These are phyloP conservation scores for cattle (Bos taurus) DNA, from an alignment of 2,113 vertebrate genomes.

Conservation along the genomic window DNA sequence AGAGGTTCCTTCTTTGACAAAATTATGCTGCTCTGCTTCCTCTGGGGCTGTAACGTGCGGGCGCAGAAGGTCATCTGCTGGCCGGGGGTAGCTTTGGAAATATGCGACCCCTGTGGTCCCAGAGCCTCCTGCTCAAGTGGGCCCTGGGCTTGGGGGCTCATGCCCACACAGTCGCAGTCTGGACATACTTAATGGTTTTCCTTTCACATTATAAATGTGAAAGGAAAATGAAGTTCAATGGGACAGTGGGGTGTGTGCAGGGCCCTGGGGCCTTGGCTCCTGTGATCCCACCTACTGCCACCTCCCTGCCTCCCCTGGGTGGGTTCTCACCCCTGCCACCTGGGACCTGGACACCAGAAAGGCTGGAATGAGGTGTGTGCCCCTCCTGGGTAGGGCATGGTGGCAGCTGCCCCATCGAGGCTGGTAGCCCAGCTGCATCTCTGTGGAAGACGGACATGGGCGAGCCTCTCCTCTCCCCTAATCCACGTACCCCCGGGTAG, in stretches of 20 bases:
- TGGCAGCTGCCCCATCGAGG: neutral
- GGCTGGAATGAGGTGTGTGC: neutral
- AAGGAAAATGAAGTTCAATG: neutral
- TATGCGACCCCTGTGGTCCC: neutral
- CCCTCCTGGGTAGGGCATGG: neutral
- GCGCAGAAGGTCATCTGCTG: neutral
- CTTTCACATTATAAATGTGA: neutral
- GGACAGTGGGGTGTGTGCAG: neutral
- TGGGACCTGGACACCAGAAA: neutral
- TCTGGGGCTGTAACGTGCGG: neutral
- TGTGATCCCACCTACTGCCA: neutral
- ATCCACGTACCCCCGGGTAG: neutral
- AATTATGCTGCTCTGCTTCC: constrained; percentile 18
- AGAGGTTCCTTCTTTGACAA: constrained; percentile 30
- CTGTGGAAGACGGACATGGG: no score
- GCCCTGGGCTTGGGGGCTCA: neutral
- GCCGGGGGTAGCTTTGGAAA: neutral
- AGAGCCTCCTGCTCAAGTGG: neutral
- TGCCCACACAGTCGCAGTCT: neutral
- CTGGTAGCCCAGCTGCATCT: neutral
- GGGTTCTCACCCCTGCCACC: neutral
- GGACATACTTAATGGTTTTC: neutral
- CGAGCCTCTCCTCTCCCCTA: neutral
- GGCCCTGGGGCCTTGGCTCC: neutral
- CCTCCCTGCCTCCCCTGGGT: neutral